These are phyloP conservation scores for Puntigrus tetrazona DNA, from an alignment of 2,113 vertebrate genomes.

Conservation along the genomic window DNA sequence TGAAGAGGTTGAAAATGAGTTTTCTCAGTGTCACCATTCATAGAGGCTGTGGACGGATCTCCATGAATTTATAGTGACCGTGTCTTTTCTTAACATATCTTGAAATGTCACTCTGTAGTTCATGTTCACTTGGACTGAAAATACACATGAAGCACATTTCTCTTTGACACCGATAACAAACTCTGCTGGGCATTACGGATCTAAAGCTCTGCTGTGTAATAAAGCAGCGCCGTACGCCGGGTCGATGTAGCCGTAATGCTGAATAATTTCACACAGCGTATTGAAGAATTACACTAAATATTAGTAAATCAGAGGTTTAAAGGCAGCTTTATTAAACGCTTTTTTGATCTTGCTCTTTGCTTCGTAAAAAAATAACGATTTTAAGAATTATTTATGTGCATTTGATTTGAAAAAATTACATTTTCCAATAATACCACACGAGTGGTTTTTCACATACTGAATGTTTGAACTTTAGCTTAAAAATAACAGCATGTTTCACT, in stretches of 20 bases:
- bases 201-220: not conserved
- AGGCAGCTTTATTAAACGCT: not conserved
- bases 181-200: not conserved
- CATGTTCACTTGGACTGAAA: not conserved
- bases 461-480: not conserved
- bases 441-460: not conserved
- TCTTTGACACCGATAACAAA: not conserved
- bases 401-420: not conserved
- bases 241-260: not conserved
- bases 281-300: not conserved
- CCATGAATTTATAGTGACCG: slow-evolving; percentile 35
- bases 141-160: not conserved
- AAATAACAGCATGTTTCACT: not conserved
- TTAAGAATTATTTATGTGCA: not conserved
- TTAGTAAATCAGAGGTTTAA: not conserved
- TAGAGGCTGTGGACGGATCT: not conserved
- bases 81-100: slow-evolving; percentile 3
- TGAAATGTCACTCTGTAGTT: not conserved
- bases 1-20: slow-evolving; percentile 35
- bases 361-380: not conserved
- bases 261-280: not conserved
- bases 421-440: not conserved
- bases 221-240: not conserved
- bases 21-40: slow-evolving; percentile 25
- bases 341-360: not conserved